phyloP scores from a whole-genome alignment of 2,797 vertebrate species.

The Phylloscopus collybita region DNA sequence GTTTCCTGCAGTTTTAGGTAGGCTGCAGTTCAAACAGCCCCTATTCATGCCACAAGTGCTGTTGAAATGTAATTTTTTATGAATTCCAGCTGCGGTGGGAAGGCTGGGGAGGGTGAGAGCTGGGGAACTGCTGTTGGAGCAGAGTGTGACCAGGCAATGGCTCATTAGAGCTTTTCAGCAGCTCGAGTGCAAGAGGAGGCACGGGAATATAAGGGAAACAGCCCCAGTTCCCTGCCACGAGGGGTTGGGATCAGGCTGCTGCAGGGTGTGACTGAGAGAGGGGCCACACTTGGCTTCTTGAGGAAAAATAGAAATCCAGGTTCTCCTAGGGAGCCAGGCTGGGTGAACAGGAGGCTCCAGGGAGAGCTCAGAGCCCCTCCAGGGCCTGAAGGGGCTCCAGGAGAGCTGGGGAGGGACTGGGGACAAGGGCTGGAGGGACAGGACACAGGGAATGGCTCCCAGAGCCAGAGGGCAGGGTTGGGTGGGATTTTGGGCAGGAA shows the following conservation, averaged over 20 bases:
- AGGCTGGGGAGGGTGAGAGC: background rate
- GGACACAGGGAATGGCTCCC: background rate
- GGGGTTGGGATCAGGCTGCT: background rate
- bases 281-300: background rate
- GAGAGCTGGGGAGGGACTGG: background rate
- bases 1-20: constrained; percentile 20
- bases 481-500: background rate
- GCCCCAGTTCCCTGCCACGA: background rate
- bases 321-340: background rate
- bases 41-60: background rate
- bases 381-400: background rate
- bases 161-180: constrained; percentile 1
- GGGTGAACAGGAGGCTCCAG: background rate
- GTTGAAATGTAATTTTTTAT: background rate
- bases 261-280: background rate
- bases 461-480: rapidly evolving
- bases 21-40: background rate
- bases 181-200: background rate
- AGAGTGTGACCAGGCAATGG: background rate
- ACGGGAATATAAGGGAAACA: background rate
- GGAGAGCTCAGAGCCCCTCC: background rate
- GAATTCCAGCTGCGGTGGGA: background rate
- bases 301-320: background rate
- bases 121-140: background rate
- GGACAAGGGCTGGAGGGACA: background rate